Evolutionary conservation across 2,797 vertebrate species (phyloP).

Genomic region (Dromococcyx pavoninus): DNA sequence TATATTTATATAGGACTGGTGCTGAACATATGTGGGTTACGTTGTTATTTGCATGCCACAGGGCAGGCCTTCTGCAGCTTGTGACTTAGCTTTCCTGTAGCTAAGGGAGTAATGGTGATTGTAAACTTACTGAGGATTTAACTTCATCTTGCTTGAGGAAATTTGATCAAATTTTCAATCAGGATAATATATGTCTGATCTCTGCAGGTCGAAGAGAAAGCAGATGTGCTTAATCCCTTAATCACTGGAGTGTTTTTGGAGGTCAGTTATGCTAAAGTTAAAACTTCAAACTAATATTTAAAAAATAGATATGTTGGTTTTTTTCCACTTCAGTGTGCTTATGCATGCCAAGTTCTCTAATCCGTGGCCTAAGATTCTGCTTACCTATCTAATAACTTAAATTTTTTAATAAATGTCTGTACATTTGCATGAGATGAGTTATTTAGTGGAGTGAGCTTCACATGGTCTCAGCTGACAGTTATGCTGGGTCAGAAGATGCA

Average conservation of each 20-base stretch:
- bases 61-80: not conserved
- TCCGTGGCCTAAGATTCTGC: not conserved
- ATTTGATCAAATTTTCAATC: constrained; percentile 48
- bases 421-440: not conserved
- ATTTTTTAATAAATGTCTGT: not conserved
- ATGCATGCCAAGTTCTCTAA: not conserved
- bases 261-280: constrained; percentile 80
- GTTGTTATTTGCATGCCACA: not conserved
- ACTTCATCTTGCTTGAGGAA: constrained; percentile 35
- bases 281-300: constrained; percentile 31
- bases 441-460: not conserved
- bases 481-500: not conserved
- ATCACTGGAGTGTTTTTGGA: constrained; percentile 97
- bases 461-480: not conserved
- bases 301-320: not conserved
- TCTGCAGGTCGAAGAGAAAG: constrained; percentile 88
- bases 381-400: not conserved
- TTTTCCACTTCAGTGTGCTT: not conserved
- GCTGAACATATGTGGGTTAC: not conserved
- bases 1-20: not conserved
- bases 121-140: constrained; percentile 17
- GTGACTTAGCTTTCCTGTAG: not conserved
- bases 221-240: constrained; percentile 93
- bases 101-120: not conserved
- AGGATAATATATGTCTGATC: constrained; percentile 48